Base-by-base conservation (phyloP, 2,797 vertebrate genomes). In the Amniataba percoides region DNA sequence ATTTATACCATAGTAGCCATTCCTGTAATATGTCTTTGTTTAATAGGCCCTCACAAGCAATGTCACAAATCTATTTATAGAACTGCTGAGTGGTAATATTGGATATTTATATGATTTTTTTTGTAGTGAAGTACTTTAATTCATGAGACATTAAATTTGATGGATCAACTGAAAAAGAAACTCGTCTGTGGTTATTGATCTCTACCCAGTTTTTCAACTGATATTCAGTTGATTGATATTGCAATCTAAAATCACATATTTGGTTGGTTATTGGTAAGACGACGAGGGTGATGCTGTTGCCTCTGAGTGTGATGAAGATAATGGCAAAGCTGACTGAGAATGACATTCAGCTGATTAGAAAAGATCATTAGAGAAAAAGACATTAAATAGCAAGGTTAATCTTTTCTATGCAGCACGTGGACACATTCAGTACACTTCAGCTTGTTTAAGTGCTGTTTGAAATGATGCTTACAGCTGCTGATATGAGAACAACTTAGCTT, bases 401-500 rank as follows among this genome's bases (percentile, higher is more conserved):
- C 5, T 74, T 25, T 39, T 46, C 11, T 27, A 4, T 23, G n/a
- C 14, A 7, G 60, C 46, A 21, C 10, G 39, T 13, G 16, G n/a
- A 52, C 15, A 49, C 46, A 36, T 42, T 42, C 0, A 3, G 3
- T 52, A 9, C n/a, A n/a, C 15, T 66, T 42, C 13, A 40, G 36
- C 31, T 58, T 11, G 14, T 63, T 52, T 56, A 2, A 18, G 19
- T 75, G 59, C 34, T 2, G 3, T 61, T 77, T 68, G 45, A 73
- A 57, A 42, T 23, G 19, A n/a, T 34, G 40, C 40, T 64, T 71
- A 64, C 62, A 40, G 39, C 31, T 60, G 42, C 14, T 71, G 60
- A 39, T 40, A 23, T 62, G 60, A 78, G 36, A 76, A 49, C 63
- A 63, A 31, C 63, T 57, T 49, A 39, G 27, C 45, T 5, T 10